phyloP scores from a whole-genome alignment of 2,113 vertebrate species.

The Camelus bactrianus region DNA sequence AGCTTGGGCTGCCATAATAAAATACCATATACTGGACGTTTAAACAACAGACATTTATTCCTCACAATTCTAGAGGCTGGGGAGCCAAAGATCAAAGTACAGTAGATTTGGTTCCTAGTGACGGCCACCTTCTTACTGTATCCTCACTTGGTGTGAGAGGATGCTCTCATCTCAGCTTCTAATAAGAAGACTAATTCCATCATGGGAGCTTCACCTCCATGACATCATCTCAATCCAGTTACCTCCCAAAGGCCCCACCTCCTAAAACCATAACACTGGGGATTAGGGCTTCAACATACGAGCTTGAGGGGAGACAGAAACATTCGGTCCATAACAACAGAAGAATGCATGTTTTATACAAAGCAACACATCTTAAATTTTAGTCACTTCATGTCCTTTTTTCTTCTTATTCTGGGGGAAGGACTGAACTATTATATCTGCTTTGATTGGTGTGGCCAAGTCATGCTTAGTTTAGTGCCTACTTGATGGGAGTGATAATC shows the following conservation, averaged over 20 bases:
- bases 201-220: not conserved
- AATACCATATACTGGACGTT: not conserved
- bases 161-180: not conserved
- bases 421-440: not conserved
- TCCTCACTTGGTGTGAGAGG: not conserved
- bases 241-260: not conserved
- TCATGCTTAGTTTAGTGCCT: not conserved
- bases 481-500: not conserved
- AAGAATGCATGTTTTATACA: not conserved
- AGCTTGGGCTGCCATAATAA: not conserved
- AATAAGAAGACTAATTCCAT: not conserved
- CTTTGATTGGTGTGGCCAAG: not conserved
- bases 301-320: not conserved
- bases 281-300: not conserved
- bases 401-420: not conserved
- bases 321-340: not conserved
- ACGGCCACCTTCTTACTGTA: not conserved
- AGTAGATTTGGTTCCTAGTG: not conserved
- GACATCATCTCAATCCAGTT: not conserved
- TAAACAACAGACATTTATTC: not conserved
- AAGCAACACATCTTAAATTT: not conserved
- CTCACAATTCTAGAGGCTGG: not conserved
- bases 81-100: not conserved
- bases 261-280: not conserved
- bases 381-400: not conserved